Percentiles rank a stretch among this genome's conserved stretches.
Evolutionary conservation across 2,113 vertebrate species (phyloP).

Genomic region (Loxodonta africana): DNA sequence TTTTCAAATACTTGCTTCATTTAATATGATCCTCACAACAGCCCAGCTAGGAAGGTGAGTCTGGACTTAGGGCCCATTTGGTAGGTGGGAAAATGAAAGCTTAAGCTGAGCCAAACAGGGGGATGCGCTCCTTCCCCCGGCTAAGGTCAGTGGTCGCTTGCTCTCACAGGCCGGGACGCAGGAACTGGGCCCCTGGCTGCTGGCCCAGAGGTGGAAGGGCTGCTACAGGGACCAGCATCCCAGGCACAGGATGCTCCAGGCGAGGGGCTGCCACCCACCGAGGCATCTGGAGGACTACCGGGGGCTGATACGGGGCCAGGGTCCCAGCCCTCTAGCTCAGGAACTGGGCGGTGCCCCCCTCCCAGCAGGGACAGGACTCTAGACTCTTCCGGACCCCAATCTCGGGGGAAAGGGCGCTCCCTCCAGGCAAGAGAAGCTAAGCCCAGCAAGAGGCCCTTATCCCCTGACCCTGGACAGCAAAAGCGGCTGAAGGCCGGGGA

Average conservation of each 20-base stretch:
- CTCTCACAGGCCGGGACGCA: constrained; percentile 51
- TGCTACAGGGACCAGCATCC: accelerated
- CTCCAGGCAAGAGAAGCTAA: constrained; percentile 46
- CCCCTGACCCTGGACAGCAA: neutral
- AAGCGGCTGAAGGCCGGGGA: accelerated
- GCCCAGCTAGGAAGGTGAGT: neutral
- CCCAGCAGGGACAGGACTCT: neutral
- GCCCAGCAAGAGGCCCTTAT: neutral
- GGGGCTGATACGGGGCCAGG: accelerated
- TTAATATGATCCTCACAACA: neutral
- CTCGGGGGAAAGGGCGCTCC: neutral
- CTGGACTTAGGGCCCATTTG: neutral
- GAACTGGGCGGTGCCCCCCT: neutral
- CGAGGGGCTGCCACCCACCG: accelerated
- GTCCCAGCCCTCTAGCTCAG: neutral
- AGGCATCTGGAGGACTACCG: accelerated
- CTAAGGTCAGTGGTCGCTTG: neutral
- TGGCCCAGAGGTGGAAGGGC: neutral
- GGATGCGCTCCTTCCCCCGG: no score
- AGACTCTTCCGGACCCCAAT: neutral
- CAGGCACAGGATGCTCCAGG: neutral
- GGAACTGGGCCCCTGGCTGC: neutral
- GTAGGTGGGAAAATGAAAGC: neutral
- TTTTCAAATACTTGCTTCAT: no score
- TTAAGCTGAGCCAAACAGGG: no score